Evolutionary conservation across 2,888 invertebrate species (phyloP).

Genomic region (Agrochola circellaris): DNA sequence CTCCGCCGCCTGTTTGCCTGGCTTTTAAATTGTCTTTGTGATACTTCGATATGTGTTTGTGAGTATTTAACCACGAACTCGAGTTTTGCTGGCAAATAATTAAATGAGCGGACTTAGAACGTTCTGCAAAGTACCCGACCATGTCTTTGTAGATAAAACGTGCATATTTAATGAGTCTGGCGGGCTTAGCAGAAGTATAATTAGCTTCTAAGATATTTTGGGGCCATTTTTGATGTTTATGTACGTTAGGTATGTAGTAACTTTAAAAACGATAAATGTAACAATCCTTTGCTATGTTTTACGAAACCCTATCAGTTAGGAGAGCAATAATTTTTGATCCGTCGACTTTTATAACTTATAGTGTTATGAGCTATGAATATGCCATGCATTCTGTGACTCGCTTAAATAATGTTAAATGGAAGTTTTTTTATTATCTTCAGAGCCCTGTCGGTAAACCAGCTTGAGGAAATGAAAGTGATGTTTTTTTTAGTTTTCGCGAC

Average conservation of each 20-base stretch:
- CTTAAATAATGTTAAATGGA: not conserved
- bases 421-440: not conserved
- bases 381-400: not conserved
- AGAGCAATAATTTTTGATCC: not conserved
- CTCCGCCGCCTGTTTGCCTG: slow-evolving; percentile 80
- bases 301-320: not conserved
- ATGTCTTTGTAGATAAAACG: slow-evolving; percentile 28
- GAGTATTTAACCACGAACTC: slow-evolving; percentile 46
- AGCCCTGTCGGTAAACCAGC: not conserved
- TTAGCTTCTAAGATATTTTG: slow-evolving; percentile 8
- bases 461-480: not conserved
- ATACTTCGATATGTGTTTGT: slow-evolving; percentile 60
- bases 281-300: not conserved
- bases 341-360: not conserved
- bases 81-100: slow-evolving; percentile 47
- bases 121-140: slow-evolving; percentile 9
- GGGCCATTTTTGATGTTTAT: not conserved
- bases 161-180: slow-evolving; percentile 11
- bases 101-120: slow-evolving; percentile 23
- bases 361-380: not conserved
- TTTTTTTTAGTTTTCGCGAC: not conserved
- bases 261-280: not conserved
- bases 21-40: slow-evolving; percentile 82
- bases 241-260: not conserved
- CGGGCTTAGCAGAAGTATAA: slow-evolving; percentile 10